Evolutionary conservation across 1,140 invertebrate genomes (phyloP), one percentile per base, ranked within the genome.

Genomic region (Aethina tumida): DNA sequence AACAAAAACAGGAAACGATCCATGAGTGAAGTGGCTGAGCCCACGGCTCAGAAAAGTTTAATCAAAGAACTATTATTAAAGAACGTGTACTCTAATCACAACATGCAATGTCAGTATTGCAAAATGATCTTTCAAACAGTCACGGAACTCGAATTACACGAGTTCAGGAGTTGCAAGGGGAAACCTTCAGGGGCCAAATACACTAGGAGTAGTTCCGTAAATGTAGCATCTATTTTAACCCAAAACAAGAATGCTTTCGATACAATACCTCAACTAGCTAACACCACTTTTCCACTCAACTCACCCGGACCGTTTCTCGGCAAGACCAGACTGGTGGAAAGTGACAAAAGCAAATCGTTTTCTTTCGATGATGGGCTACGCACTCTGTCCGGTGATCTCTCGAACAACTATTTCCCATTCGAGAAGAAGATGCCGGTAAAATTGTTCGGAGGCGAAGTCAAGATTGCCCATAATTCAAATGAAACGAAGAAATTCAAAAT

Each of bases 21-120:
- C 36, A 69, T 75, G 57, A 76, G 72, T 12, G 60, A 63, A 39
- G 45, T 53, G 0, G 35, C 45, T 2, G 55, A 55, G 36, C 56
- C 56, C 0, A 42, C 49, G 0, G 48, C 46, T 8, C 56, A 58
- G 13, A 63, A 59, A 33, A 63, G 60, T 40, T 39, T 88, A 27
- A 89, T 90, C 35, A 91, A 90, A 58, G 84, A 89, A 58, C 67
- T 90, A 6, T 56, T 91, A 4, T 56, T 86, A 18, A 87, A 86
- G 35, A 61, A 61, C 39, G 40, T 63, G 1, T 48, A 48, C 17
- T 48, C 48, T 20, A n/a, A n/a, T n/a, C 52, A 54, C 4, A 57
- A 61, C 30, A 55, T 60, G 49, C 60, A 60, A 27, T 62, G 60
- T 37, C 53, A 43, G 2, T 49, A 60, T 42, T 62, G 60, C 37